Evolutionary conservation across 2,113 vertebrate species (phyloP).

Genomic region (Rhinogobius similis): DNA sequence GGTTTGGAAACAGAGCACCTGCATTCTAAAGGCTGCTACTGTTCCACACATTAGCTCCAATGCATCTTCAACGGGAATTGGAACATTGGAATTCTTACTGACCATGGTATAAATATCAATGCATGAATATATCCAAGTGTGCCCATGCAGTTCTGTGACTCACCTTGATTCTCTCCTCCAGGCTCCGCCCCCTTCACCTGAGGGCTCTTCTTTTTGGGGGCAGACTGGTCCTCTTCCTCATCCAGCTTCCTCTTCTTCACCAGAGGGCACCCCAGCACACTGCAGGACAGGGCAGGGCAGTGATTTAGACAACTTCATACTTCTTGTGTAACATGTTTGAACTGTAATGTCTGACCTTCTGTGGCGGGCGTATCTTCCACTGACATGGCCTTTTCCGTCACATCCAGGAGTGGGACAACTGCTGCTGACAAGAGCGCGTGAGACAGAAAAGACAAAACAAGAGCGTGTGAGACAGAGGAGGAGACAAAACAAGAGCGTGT

Average conservation of each 20-base stretch:
- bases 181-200: slow-evolving; percentile 86
- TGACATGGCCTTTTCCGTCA: slow-evolving; percentile 91
- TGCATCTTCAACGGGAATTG: too few species aligned
- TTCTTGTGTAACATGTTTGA: neutral
- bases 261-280: slow-evolving; percentile 90
- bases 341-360: slow-evolving; percentile 81
- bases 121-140: too few species aligned
- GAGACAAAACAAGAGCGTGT: neutral
- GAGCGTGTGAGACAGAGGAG: too few species aligned
- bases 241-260: slow-evolving; percentile 96
- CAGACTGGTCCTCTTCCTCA: slow-evolving; percentile 82
- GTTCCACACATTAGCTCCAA: too few species aligned
- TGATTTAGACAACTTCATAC: neutral
- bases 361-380: slow-evolving; percentile 92
- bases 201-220: slow-evolving; percentile 87
- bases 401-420: slow-evolving; percentile 97
- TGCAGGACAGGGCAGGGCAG: slow-evolving; percentile 48
- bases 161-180: slow-evolving; percentile 56
- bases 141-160: too few species aligned
- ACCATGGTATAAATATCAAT: too few species aligned
- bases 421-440: slow-evolving; percentile 34
- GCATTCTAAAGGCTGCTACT: too few species aligned
- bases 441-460: neutral
- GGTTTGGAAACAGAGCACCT: too few species aligned
- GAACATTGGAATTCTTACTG: too few species aligned